Conservation (phyloP, 1,140 invertebrate genomes). For the Whitmania pigra region DNA sequence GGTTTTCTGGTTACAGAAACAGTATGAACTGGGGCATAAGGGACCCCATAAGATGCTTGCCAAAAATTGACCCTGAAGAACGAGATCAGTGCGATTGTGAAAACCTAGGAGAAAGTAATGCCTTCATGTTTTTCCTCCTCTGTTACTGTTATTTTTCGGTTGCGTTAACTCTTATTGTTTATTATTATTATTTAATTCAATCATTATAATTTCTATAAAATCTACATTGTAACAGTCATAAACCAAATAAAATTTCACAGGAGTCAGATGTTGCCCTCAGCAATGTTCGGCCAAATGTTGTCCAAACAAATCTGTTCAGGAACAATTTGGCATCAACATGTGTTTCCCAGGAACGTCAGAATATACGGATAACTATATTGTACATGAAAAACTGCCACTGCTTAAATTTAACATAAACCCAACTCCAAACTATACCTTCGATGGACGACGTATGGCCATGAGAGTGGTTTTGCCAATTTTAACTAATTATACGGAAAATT, state of each 20-base stretch:
- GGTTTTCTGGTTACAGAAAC: slow-evolving; percentile 37
- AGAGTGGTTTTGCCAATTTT: slow-evolving; percentile 28
- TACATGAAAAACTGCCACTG: no score
- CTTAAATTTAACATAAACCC: slow-evolving; percentile 33
- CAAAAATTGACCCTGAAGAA: no score
- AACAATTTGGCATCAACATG: slow-evolving; percentile 40
- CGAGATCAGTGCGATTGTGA: no score
- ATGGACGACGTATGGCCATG: slow-evolving; percentile 34
- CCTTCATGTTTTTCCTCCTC: no score
- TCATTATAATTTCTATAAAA: no score
- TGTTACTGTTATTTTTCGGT: no score
- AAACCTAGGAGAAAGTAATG: no score
- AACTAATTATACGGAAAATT: slow-evolving; percentile 38
- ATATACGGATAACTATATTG: slow-evolving; percentile 35
- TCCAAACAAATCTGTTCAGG: slow-evolving; percentile 34
- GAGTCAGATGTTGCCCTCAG: no score
- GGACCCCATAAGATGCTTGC: slow-evolving; percentile 26
- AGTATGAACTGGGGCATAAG: slow-evolving; percentile 33
- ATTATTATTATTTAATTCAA: no score
- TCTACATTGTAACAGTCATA: no score
- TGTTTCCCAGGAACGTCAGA: slow-evolving; percentile 38
- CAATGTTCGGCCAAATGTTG: slow-evolving; percentile 11
- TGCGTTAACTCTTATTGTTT: no score
- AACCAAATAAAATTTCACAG: no score
- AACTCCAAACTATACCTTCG: slow-evolving; percentile 34